Conservation (phyloP, 1,140 invertebrate genomes). For the Leptinotarsa texana region DNA sequence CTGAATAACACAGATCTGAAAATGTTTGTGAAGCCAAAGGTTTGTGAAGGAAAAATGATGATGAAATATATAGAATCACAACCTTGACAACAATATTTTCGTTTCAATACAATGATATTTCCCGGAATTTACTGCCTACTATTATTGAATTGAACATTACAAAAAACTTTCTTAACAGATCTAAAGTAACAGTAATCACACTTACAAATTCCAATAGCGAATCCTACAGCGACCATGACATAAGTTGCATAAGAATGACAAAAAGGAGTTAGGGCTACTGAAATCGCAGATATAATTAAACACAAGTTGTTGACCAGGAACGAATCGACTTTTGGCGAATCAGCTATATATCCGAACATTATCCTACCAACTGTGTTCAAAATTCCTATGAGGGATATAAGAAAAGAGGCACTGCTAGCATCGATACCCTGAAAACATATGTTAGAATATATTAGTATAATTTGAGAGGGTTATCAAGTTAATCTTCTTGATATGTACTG, state of each 20-base stretch:
- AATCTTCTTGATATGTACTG: too few relatives aligned
- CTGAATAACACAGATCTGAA: too few relatives aligned
- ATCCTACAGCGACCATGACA: conserved; percentile 81
- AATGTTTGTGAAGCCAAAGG: too few relatives aligned
- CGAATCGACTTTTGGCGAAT: conserved; percentile 86
- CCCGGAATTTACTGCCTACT: too few relatives aligned
- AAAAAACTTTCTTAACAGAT: too few relatives aligned
- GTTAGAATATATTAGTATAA: neutral
- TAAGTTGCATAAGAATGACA: conserved; percentile 78
- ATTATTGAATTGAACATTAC: too few relatives aligned
- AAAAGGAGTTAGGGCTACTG: conserved; percentile 83
- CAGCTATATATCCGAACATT: conserved; percentile 81
- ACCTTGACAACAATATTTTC: too few relatives aligned
- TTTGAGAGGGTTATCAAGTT: too few relatives aligned
- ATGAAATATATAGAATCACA: too few relatives aligned
- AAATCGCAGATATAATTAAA: conserved; percentile 83
- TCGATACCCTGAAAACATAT: conserved; percentile 71
- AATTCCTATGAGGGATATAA: conserved; percentile 95
- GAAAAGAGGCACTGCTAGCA: conserved; percentile 75
- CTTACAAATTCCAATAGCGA: conserved; percentile 95
- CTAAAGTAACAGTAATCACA: conserved; percentile 43
- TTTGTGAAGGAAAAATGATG: too few relatives aligned
- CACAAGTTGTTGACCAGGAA: conserved; percentile 93
- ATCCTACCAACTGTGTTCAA: conserved; percentile 91
- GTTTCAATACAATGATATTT: too few relatives aligned